Percentiles rank a stretch among this genome's conserved stretches.
These are phyloP conservation scores for Orchestes rusci DNA, from an alignment of 2,888 invertebrate genomes.

Conservation along the genomic window DNA sequence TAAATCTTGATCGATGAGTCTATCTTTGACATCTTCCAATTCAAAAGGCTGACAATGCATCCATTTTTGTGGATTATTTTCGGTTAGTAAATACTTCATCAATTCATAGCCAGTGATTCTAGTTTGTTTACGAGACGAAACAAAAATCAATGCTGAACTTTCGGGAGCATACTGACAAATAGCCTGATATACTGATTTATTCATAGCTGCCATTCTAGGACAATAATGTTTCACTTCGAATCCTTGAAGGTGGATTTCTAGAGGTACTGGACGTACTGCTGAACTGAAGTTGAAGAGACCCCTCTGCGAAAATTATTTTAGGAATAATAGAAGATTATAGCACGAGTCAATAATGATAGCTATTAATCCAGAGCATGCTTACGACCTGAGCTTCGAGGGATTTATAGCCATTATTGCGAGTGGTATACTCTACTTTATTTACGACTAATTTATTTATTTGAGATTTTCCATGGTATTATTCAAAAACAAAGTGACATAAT, in stretches of 20 bases:
- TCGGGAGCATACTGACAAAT: slow-evolving; percentile 86
- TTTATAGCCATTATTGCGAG: no score
- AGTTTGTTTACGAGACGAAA: slow-evolving; percentile 94
- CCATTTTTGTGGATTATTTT: slow-evolving; percentile 93
- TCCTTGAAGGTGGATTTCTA: slow-evolving; percentile 79
- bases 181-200: slow-evolving; percentile 94
- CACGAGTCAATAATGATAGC: no score
- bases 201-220: slow-evolving; percentile 99
- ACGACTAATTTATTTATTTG: no score
- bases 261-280: slow-evolving; percentile 93
- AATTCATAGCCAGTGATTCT: slow-evolving; percentile 84
- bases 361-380: no score
- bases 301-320: slow-evolving; percentile 53
- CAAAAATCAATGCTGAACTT: slow-evolving; percentile 90
- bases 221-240: slow-evolving; percentile 98
- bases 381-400: no score
- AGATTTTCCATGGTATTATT: no score
- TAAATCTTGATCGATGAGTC: slow-evolving; percentile 78
- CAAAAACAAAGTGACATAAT: no score
- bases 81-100: slow-evolving; percentile 82
- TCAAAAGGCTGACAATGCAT: slow-evolving; percentile 78
- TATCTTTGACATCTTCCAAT: slow-evolving; percentile 70
- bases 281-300: slow-evolving; percentile 97
- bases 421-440: no score
- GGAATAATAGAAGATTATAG: slow-evolving; percentile 5